phyloP scores from a whole-genome alignment of 2,888 invertebrate species.

The Mechanitis messenoides region DNA sequence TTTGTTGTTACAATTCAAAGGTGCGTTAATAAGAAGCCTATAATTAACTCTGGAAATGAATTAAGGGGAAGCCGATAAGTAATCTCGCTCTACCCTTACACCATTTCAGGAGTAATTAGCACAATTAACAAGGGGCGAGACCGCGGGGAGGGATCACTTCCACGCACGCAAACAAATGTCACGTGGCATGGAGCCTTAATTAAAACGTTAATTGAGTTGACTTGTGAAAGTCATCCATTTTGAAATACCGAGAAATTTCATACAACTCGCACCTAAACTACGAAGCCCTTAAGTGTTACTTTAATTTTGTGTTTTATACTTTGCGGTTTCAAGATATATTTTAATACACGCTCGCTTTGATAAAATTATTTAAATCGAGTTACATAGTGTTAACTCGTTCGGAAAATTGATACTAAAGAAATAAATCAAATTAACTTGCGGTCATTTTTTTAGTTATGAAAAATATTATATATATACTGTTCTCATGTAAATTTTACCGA shows the following conservation, averaged over 20 bases:
- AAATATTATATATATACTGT: too few relatives aligned
- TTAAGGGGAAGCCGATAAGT: slow-evolving; percentile 68
- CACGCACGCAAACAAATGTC: slow-evolving; percentile 77
- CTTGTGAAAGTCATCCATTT: slow-evolving; percentile 76
- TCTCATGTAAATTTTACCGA: too few relatives aligned
- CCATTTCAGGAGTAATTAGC: slow-evolving; percentile 77
- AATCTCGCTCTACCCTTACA: slow-evolving; percentile 69
- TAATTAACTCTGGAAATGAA: slow-evolving; percentile 5
- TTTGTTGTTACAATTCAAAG: too few relatives aligned
- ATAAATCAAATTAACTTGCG: slow-evolving; percentile 29
- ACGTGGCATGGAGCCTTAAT: slow-evolving; percentile 75
- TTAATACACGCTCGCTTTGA: slow-evolving; percentile 67
- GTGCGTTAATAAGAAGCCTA: neutral
- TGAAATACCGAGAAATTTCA: slow-evolving; percentile 73
- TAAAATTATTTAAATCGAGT: slow-evolving; percentile 52
- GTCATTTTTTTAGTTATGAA: neutral
- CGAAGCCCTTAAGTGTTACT: slow-evolving; percentile 73
- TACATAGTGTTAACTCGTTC: slow-evolving; percentile 45
- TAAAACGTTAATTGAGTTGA: slow-evolving; percentile 78
- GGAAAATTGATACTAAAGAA: slow-evolving; percentile 45
- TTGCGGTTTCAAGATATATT: slow-evolving; percentile 70
- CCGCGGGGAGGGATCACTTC: slow-evolving; percentile 59
- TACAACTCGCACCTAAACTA: slow-evolving; percentile 69
- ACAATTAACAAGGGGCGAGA: slow-evolving; percentile 63
- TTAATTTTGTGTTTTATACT: slow-evolving; percentile 76